These are phyloP conservation scores for Sminthurinus signatus DNA, from an alignment of 1,140 invertebrate genomes.

Conservation along the genomic window DNA sequence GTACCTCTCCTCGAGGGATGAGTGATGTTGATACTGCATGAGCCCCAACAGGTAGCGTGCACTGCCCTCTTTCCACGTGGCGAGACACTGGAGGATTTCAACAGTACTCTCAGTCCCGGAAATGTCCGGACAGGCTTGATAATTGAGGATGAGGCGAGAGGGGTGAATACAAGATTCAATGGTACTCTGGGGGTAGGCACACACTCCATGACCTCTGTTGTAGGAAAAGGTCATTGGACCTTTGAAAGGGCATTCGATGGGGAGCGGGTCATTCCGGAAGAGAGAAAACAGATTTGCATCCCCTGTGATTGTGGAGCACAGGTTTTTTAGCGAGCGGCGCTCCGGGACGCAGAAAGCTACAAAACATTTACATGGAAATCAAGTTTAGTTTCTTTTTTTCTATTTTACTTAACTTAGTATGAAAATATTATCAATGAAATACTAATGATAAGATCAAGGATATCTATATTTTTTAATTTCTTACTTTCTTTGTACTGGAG, in stretches of 20 bases:
- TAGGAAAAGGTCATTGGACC: conserved; percentile 77
- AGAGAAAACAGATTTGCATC: conserved; percentile 80
- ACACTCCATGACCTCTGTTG: conserved; percentile 68
- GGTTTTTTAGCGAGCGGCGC: conserved; percentile 62
- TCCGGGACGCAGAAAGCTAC: conserved; percentile 67
- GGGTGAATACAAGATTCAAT: conserved; percentile 77
- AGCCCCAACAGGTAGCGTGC: conserved; percentile 49
- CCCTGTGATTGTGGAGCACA: conserved; percentile 77
- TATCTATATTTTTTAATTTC: conserved; percentile 45
- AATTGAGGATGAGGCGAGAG: conserved; percentile 69
- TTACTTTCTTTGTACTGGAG: conserved; percentile 63
- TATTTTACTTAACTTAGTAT: background rate
- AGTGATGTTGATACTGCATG: conserved; percentile 45
- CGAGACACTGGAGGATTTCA: conserved; percentile 49
- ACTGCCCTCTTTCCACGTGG: conserved; percentile 50
- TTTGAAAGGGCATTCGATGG: conserved; percentile 74
- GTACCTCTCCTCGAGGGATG: conserved; percentile 47
- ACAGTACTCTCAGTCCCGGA: conserved; percentile 59
- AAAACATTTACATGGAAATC: conserved; percentile 43
- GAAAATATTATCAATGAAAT: background rate
- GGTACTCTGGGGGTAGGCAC: conserved; percentile 63
- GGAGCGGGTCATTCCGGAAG: conserved; percentile 71
- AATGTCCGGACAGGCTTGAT: conserved; percentile 86
- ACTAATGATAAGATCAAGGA: too few relatives aligned
- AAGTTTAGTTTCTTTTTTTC: too few relatives aligned